Evolutionary conservation across 1,140 invertebrate genomes (phyloP).

Genomic region (Drosophila kurseongensis): DNA sequence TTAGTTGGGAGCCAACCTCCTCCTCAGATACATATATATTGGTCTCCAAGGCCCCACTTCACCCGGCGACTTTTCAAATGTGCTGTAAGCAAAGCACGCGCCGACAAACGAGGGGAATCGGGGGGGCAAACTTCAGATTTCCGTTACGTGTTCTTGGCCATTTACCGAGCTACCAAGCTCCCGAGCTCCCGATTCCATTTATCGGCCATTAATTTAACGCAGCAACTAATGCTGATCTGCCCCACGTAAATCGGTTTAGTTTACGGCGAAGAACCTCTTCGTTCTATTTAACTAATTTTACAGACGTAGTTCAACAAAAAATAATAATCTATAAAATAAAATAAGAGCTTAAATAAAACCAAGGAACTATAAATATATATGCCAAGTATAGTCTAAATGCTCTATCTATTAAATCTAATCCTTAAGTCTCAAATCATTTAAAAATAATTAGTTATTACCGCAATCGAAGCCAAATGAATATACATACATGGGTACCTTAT

Average conservation of each 20-base stretch:
- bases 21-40: constrained; percentile 9
- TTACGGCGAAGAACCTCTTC: constrained; percentile 6
- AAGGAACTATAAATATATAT: no score
- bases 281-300: constrained; percentile 13
- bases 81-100: constrained; percentile 67
- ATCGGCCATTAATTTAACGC: constrained; percentile 40
- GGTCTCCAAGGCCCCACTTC: constrained; percentile 31
- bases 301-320: background rate
- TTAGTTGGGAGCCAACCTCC: constrained; percentile 31
- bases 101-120: constrained; percentile 28
- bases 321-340: background rate
- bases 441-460: no score
- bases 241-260: constrained; percentile 27
- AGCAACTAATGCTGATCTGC: constrained; percentile 43
- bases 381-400: no score
- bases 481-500: background rate
- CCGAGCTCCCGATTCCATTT: constrained; percentile 26
- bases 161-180: constrained; percentile 6
- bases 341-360: background rate
- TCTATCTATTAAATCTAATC: no score
- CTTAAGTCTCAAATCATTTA: no score
- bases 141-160: constrained; percentile 44
- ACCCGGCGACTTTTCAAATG: constrained; percentile 50
- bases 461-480: no score
- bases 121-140: constrained; percentile 28